These are phyloP conservation scores for Eptatretus burgeri DNA, from an alignment of 2,113 vertebrate genomes.

Conservation along the genomic window DNA sequence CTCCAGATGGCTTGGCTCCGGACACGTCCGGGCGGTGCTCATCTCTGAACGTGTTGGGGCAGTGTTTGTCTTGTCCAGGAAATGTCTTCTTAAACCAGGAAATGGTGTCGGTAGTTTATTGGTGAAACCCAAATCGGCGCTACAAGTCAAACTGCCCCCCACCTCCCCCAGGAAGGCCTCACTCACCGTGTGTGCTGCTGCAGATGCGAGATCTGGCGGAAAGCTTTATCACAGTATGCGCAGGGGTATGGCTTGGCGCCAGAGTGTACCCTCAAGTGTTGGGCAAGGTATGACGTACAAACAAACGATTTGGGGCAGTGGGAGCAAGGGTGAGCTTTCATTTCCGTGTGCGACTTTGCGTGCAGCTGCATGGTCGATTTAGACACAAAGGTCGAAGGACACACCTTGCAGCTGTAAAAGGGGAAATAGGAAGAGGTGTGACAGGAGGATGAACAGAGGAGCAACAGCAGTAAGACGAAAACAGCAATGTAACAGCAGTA, in stretches of 20 bases:
- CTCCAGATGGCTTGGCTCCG: no score
- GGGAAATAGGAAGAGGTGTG: not conserved
- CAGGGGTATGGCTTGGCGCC: not conserved
- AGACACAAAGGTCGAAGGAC: not conserved
- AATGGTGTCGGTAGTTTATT: no score
- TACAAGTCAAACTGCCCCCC: no score
- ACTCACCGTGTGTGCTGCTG: not conserved
- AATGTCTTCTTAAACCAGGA: no score
- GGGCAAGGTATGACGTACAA: not conserved
- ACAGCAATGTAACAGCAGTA: no score
- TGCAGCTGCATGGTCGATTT: conserved; percentile 1
- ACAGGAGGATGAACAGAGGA: no score
- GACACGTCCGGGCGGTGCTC: no score
- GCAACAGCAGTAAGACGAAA: no score
- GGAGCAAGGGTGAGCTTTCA: not conserved
- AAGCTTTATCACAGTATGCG: not conserved
- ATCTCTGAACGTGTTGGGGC: no score
- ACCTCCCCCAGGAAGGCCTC: no score
- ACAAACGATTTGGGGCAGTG: conserved; percentile 4
- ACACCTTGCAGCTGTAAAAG: not conserved
- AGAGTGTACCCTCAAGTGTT: not conserved
- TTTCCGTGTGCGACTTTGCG: not conserved
- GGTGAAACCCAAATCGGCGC: no score
- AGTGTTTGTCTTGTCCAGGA: no score
- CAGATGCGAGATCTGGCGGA: conserved; percentile 1